These are phyloP conservation scores for Spatulosminthurus flaviceps DNA, from an alignment of 2,888 invertebrate species.

Conservation along the genomic window DNA sequence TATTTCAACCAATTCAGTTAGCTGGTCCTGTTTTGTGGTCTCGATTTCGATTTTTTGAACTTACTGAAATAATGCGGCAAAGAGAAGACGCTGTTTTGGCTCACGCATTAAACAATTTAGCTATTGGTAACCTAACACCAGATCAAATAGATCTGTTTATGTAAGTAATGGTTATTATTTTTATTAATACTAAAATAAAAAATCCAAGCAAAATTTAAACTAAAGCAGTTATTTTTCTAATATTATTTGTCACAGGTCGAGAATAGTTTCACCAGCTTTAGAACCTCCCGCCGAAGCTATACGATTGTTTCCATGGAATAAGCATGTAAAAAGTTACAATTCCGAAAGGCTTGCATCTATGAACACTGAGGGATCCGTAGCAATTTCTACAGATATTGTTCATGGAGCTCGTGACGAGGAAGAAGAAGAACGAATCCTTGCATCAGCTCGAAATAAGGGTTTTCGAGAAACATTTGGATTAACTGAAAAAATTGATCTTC, in stretches of 20 bases:
- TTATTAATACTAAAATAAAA: conserved; percentile 31
- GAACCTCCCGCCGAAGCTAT: conserved; percentile 39
- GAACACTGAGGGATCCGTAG: conserved; percentile 16
- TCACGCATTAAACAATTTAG: conserved; percentile 52
- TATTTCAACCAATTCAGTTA: conserved; percentile 34
- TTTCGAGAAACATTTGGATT: conserved; percentile 36
- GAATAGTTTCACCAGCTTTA: conserved; percentile 24
- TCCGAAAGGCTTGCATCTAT: neutral
- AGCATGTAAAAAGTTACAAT: conserved; percentile 40
- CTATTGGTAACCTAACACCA: conserved; percentile 46
- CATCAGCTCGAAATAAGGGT: neutral
- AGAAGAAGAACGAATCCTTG: neutral
- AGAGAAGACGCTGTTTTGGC: conserved; percentile 52
- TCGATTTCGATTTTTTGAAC: conserved; percentile 44
- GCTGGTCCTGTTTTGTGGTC: conserved; percentile 46
- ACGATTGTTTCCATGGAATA: conserved; percentile 43
- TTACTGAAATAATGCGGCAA: conserved; percentile 56
- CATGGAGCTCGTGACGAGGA: neutral
- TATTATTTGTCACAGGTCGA: conserved; percentile 38
- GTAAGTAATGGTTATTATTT: too few relatives aligned
- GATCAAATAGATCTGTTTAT: neutral
- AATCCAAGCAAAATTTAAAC: too few relatives aligned
- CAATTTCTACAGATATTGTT: conserved; percentile 33
- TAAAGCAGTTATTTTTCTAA: too few relatives aligned
- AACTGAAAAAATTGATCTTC: neutral